Base-by-base conservation (phyloP, 2,797 vertebrate genomes). In the Galagoides demidoff region DNA sequence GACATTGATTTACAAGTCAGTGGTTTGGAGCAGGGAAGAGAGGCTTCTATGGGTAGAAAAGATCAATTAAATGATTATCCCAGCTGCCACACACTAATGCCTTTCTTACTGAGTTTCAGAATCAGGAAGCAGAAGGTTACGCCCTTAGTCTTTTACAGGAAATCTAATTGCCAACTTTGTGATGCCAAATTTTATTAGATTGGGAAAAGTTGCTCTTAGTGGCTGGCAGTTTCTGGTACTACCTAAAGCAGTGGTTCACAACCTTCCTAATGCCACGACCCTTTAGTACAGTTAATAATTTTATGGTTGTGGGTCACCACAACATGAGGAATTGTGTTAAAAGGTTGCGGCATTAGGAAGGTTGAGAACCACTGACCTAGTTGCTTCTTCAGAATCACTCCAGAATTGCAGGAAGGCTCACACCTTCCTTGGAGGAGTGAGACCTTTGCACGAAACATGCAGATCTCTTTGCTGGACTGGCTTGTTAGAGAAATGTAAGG, bases 51-150 rank as follows among this genome's bases (percentile, higher is more conserved):
- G 92, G 95, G 97, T 98, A 49, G 96, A 97, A 98, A 97, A 98
- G 98, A 98, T 97, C 96, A 74, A 20, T 89, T 97, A 95, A 98
- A 95, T 97, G 85, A 90, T 68, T 97, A 96, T 89, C 95, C 97
- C 97, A 98, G 97, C 97, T 98, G 98, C 90, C 79, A 59, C 88
- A 57, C 89, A 34, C 79, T 92, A 95, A 96, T 96, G 97, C 94
- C 86, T 96, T 96, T 97, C 96, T 97, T 93, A 96, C 95, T 68
- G 93, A 92, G 97, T 94, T 97, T 97, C 88, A 94, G 93, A 96
- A 96, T 0, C 55, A 78, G 97, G 94, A 95, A 97, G 96, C 97
- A 52, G 79, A 98, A 97, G 63, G 89, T 85, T 37, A 70, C 94
- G 43, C 95, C 82, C 81, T 97, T 93, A 96, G 97, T 95, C 88